Conservation (phyloP, 1,140 invertebrate genomes). For the Teleopsis dalmanni region DNA sequence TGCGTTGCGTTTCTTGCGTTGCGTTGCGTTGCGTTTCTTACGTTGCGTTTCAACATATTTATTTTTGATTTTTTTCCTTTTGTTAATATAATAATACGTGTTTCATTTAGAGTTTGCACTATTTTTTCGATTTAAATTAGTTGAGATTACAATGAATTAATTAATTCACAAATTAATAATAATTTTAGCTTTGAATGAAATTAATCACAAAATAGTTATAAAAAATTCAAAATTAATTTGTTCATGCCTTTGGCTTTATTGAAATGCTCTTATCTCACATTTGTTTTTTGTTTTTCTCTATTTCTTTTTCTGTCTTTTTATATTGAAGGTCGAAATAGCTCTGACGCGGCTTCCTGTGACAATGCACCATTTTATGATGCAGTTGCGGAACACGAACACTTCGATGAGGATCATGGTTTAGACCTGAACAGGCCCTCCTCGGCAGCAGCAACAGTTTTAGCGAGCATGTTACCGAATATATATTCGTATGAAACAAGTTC, state of each 20-base stretch:
- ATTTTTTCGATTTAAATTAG: too few relatives aligned
- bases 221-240: too few relatives aligned
- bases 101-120: too few relatives aligned
- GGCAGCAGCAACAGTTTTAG: constrained; percentile 16
- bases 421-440: background rate
- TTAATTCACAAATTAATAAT: too few relatives aligned
- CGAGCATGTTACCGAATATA: constrained; percentile 32
- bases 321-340: constrained; percentile 15
- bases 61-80: too few relatives aligned
- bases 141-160: too few relatives aligned
- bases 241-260: constrained; percentile 42
- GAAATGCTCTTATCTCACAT: constrained; percentile 36
- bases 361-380: constrained; percentile 39
- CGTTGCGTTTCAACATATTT: too few relatives aligned
- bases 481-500: constrained; percentile 24
- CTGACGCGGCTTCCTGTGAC: constrained; percentile 17
- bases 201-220: too few relatives aligned
- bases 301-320: constrained; percentile 18
- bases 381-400: constrained; percentile 26
- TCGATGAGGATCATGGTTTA: constrained; percentile 16
- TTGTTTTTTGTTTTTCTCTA: constrained; percentile 36
- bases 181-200: too few relatives aligned
- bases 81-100: too few relatives aligned
- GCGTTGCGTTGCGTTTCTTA: too few relatives aligned
- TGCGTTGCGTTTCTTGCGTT: too few relatives aligned